Percentiles rank a stretch among this genome's conserved stretches.
Evolutionary conservation across 2,888 invertebrate species (phyloP).

Genomic region (Melangyna quadrimaculata): DNA sequence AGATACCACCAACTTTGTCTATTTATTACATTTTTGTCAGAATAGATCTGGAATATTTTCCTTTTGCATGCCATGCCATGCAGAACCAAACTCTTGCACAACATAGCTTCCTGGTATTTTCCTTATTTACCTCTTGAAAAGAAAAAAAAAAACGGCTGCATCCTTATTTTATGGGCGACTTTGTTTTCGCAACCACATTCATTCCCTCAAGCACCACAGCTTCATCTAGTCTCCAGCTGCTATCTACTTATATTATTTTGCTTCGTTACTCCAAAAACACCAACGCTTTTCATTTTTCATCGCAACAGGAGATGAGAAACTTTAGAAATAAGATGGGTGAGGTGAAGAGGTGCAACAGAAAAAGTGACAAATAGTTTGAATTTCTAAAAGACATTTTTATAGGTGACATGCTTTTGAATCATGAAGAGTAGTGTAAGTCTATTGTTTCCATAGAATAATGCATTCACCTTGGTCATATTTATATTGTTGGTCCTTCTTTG

Average conservation of each 20-base stretch:
- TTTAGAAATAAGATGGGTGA: background rate
- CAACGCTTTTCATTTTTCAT: background rate
- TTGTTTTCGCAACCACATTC: background rate
- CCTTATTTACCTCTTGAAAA: background rate
- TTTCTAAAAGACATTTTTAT: background rate
- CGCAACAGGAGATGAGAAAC: background rate
- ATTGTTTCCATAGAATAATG: background rate
- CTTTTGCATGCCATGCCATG: background rate
- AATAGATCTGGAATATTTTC: background rate
- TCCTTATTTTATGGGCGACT: background rate
- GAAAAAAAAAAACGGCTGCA: background rate
- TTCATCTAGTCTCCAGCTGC: background rate
- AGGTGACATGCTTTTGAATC: background rate
- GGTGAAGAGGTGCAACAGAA: background rate
- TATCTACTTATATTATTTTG: background rate
- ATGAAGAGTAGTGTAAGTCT: background rate
- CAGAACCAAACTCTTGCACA: background rate
- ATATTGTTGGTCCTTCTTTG: background rate
- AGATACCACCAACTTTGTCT: too few species aligned
- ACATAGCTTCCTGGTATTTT: background rate
- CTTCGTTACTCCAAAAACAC: background rate
- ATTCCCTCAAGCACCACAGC: background rate
- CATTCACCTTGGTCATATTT: background rate
- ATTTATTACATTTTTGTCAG: background rate
- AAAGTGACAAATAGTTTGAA: slow-evolving; percentile 8